Evolutionary conservation across 2,113 vertebrate genomes (phyloP), one percentile per base, ranked within the genome.

Genomic region (Phaethon lepturus): DNA sequence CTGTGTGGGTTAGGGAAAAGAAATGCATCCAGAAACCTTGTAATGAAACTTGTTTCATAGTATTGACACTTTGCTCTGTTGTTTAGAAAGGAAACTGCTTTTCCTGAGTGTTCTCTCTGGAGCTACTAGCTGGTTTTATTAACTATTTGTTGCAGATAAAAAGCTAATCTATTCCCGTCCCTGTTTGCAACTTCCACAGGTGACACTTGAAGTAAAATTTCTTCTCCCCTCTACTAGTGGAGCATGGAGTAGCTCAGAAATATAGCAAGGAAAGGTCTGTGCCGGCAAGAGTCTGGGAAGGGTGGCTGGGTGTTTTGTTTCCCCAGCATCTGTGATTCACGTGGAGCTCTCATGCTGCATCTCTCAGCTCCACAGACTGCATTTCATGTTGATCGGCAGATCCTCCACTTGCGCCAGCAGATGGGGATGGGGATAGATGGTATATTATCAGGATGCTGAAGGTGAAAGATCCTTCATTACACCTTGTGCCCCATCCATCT

Each of bases 241-340:
- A 84, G 91, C 83, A 4, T 2, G 60, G 73, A 88, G n/a, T 69
- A n/a, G 91, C 77, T 94, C n/a, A 86, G 87, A 86, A 91, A 91
- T 82, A 69, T 0, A 28, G 69, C 75, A 8, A n/a, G 78, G 81
- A 81, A 81, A 68, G 33, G 7, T 22, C 31, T 10, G 80, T 60
- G 87, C 69, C 93, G 86, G 83, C 86, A 86, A 89, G 64, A 81
- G 80, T 10, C 23, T 16, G 71, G 63, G 29, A 29, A 52, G 69
- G 76, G 74, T 35, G 42, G 40, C 73, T 9, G 58, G 50, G 10
- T 87, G 66, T 60, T 91, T 93, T 85, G 79, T 47, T 4, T 31
- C 67, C 63, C 76, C 31, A 15, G 71, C 23, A 42, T 29, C 47
- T 49, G 47, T 91, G 90, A 92, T 93, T 80, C 71, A 71, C 20